These are phyloP conservation scores for Penaeus indicus DNA, from an alignment of 1,140 invertebrate species.

Conservation along the genomic window DNA sequence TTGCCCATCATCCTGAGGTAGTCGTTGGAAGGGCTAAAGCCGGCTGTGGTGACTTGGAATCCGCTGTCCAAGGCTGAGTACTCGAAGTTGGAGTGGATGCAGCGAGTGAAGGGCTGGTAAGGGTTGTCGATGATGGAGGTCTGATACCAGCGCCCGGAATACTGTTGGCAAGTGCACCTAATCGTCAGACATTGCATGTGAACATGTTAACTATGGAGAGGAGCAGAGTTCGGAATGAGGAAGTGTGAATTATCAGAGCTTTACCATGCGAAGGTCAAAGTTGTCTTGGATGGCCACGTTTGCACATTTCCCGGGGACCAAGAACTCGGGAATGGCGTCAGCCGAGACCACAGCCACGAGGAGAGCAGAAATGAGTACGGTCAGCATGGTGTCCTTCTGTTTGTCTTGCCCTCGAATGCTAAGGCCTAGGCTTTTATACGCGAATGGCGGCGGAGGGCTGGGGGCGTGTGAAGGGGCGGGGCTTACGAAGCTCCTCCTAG, in stretches of 20 bases:
- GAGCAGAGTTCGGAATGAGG: too few relatives aligned
- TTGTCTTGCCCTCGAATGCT: background rate
- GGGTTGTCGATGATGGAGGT: background rate
- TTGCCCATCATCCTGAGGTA: background rate
- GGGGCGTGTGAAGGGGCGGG: too few relatives aligned
- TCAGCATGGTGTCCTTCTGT: background rate
- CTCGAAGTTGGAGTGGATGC: slow-evolving; percentile 36
- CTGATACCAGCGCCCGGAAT: background rate
- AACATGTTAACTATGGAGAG: background rate
- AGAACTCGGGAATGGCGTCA: background rate
- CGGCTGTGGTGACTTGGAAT: slow-evolving; percentile 37
- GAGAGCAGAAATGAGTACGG: background rate
- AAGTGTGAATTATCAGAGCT: too few relatives aligned
- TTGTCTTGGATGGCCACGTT: background rate
- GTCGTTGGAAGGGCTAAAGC: background rate
- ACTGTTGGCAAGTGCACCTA: background rate
- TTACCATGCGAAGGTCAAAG: background rate
- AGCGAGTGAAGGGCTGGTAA: slow-evolving; percentile 7
- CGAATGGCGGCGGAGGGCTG: too few relatives aligned
- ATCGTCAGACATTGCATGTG: background rate
- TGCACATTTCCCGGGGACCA: background rate
- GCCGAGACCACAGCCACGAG: background rate
- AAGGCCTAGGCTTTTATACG: background rate
- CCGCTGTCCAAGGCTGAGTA: slow-evolving; percentile 18
- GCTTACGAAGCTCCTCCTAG: too few relatives aligned